Conservation (phyloP, 1,140 invertebrate genomes). For the Armadillidium nasatum region DNA sequence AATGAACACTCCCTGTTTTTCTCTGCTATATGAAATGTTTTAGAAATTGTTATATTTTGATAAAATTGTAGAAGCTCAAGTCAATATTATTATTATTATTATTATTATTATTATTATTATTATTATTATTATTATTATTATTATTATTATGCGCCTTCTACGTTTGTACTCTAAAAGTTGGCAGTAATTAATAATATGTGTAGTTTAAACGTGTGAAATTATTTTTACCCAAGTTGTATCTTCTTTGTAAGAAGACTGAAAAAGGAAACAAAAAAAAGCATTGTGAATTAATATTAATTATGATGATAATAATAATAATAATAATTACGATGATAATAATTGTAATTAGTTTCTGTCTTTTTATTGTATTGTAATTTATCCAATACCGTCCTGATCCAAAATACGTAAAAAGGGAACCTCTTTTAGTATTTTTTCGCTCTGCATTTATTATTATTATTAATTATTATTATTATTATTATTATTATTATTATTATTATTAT, state of each 20-base stretch:
- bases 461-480: too few species aligned
- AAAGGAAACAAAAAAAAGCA: slow-evolving; percentile 28
- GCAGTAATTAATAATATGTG: slow-evolving; percentile 40
- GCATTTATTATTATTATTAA: slow-evolving; percentile 36
- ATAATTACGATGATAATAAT: background rate
- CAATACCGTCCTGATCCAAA: slow-evolving; percentile 45
- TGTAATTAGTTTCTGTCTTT: slow-evolving; percentile 39
- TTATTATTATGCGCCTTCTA: background rate
- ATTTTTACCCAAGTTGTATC: slow-evolving; percentile 36
- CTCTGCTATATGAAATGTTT: background rate
- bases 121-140: too few species aligned
- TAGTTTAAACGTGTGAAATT: slow-evolving; percentile 33
- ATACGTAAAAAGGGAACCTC: slow-evolving; percentile 42
- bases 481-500: slow-evolving; percentile 35
- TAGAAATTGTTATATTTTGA: slow-evolving; percentile 14
- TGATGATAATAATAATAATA: slow-evolving; percentile 27
- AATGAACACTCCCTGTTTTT: slow-evolving; percentile 32
- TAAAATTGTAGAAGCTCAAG: slow-evolving; percentile 8
- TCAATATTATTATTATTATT: background rate
- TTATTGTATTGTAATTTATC: slow-evolving; percentile 39
- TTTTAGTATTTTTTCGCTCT: slow-evolving; percentile 41
- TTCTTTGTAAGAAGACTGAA: slow-evolving; percentile 42
- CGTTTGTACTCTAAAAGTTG: slow-evolving; percentile 30
- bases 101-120: background rate
- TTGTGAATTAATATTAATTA: too few species aligned